Evolutionary conservation across 2,113 vertebrate genomes (phyloP), one percentile per base, ranked within the genome.

Genomic region (Chamaea fasciata): DNA sequence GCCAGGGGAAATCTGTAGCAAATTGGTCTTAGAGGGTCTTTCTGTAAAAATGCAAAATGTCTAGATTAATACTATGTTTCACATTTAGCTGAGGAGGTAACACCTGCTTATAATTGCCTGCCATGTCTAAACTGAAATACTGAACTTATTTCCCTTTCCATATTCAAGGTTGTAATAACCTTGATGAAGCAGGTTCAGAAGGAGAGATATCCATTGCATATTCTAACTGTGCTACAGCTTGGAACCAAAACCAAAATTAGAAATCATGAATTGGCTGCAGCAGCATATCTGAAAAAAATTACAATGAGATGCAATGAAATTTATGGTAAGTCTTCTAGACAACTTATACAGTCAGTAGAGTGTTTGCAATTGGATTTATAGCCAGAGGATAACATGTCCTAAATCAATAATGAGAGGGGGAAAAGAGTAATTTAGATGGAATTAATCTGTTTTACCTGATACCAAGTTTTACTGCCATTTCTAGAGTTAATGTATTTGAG

Each of bases 261-360:
- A 91, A 98, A 97, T 87, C 98, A 98, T 12, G 98, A 99, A 87
- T 94, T 98, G 97, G 97, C 97, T 37, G 99, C 98, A 81, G 96
- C 97, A 15, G 98, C 98, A 3, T 99, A 99, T 96, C 97, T 99
- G 62, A 98, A 98, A 74, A 97, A 98, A 88, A 98, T 99, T 79
- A 96, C 90, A 12, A 97, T 99, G 98, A 98, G 67, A 56, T 99
- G 98, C 94, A 97, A 95, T 83, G 98, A 99, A 91, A 99, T 99
- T 90, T 97, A 94, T 73, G 99, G 99, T 99, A 79, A 95, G 96
- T 91, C 46, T 71, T 85, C 13, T 27, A 8, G 7, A 20, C 35
- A 87, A 44, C 24, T 31, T 50, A 7, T 26, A 6, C 17, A 52
- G n/a, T 46, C 14, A 57, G 20, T n/a, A 33, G 17, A 35, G 9